phyloP scores from a whole-genome alignment of 2,888 invertebrate species.

The Spilarctia lutea region DNA sequence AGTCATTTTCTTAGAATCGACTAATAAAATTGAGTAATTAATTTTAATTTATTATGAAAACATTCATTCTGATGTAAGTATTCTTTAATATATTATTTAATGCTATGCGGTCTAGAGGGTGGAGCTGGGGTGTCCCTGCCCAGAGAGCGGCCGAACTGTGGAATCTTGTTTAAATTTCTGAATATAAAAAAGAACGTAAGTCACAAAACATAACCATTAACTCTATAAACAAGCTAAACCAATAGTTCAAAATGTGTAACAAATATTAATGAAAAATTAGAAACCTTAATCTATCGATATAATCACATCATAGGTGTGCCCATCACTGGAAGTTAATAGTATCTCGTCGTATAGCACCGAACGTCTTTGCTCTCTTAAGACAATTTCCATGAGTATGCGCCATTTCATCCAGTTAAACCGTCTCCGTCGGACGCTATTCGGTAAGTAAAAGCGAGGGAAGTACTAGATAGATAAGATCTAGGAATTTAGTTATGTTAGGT shows the following conservation, averaged over 20 bases:
- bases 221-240: too few species aligned
- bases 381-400: conserved; percentile 77
- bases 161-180: too few species aligned
- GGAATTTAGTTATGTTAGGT: conserved; percentile 9
- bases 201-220: too few species aligned
- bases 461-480: conserved; percentile 22
- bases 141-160: too few species aligned
- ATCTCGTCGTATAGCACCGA: conserved; percentile 72
- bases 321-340: conserved; percentile 78
- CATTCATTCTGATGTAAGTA: not conserved
- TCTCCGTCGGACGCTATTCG: conserved; percentile 56
- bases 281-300: conserved; percentile 25
- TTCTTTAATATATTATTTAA: not conserved
- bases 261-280: too few species aligned
- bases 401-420: conserved; percentile 73
- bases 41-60: not conserved
- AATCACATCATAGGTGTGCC: conserved; percentile 5
- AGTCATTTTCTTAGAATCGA: not conserved
- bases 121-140: too few species aligned
- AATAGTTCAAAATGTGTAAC: too few species aligned
- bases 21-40: not conserved
- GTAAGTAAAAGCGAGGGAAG: conserved; percentile 32
- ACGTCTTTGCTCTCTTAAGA: conserved; percentile 81
- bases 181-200: too few species aligned
- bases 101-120: too few species aligned